phyloP scores from a whole-genome alignment of 2,113 vertebrate species.

The Pachypanchax playfairii region DNA sequence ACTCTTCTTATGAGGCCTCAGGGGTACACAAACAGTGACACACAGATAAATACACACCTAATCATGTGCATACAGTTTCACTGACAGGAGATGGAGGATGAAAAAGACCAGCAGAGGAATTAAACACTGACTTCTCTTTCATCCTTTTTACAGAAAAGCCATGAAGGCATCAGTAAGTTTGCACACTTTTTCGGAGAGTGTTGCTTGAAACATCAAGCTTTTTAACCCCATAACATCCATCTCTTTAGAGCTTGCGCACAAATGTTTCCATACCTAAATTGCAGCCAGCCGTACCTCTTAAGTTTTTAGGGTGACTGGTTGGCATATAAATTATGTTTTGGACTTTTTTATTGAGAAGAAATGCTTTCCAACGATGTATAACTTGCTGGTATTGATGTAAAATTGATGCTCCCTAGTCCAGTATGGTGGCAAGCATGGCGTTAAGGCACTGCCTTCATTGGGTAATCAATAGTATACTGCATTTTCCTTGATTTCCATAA shows the following conservation, averaged over 20 bases:
- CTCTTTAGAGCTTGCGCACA: too few relatives aligned
- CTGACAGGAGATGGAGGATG: not conserved
- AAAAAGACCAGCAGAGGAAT: constrained; percentile 22
- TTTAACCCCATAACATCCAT: too few relatives aligned
- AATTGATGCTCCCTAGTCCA: too few relatives aligned
- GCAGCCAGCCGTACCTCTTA: too few relatives aligned
- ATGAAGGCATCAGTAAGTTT: constrained; percentile 30
- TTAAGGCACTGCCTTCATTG: constrained; percentile 49
- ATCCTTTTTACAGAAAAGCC: constrained; percentile 22
- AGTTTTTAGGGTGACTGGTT: too few relatives aligned
- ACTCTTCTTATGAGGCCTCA: constrained; percentile 44
- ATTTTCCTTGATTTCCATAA: constrained; percentile 33
- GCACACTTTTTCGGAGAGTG: not conserved
- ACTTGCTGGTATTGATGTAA: too few relatives aligned
- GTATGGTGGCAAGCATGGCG: too few relatives aligned
- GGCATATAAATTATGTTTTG: too few relatives aligned
- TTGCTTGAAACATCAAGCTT: constrained; percentile 43
- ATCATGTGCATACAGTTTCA: not conserved
- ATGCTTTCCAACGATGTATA: too few relatives aligned
- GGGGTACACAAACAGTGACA: constrained; percentile 30
- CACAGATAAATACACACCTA: constrained; percentile 4
- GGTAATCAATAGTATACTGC: constrained; percentile 36
- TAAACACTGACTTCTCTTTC: constrained; percentile 47
- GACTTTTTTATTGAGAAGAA: too few relatives aligned
- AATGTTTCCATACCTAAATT: too few relatives aligned